phyloP scores from a whole-genome alignment of 2,797 vertebrate genomes.

The Kryptolebias ocellatus region DNA sequence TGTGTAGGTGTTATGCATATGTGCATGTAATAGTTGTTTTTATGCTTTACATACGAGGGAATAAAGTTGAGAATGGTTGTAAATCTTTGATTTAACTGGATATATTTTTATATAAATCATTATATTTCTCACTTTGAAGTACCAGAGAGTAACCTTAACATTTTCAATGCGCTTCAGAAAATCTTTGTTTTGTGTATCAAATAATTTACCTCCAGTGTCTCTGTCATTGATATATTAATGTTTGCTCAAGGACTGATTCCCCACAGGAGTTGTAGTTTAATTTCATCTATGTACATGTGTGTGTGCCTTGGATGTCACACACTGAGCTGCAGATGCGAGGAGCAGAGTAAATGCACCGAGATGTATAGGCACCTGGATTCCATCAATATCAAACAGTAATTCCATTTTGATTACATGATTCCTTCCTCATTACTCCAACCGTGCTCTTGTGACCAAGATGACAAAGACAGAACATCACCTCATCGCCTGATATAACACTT shows the following conservation, averaged over 20 bases:
- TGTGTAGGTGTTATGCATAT: constrained; percentile 30
- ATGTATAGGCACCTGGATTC: constrained; percentile 31
- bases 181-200: not conserved
- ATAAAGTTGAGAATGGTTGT: not conserved
- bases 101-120: too few relatives aligned
- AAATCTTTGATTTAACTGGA: not conserved
- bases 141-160: not conserved
- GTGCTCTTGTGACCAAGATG: constrained; percentile 28
- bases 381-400: constrained; percentile 60
- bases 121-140: not conserved
- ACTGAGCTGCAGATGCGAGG: constrained; percentile 1
- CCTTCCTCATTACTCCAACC: constrained; percentile 45
- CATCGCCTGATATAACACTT: constrained; percentile 20
- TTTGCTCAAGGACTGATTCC: constrained; percentile 1
- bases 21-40: constrained; percentile 3
- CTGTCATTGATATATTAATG: constrained; percentile 19
- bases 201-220: not conserved
- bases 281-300: constrained; percentile 6
- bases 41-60: not conserved
- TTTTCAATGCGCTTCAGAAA: not conserved
- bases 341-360: not conserved
- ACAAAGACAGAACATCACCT: constrained; percentile 51
- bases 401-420: constrained; percentile 67
- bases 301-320: not conserved
- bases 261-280: constrained; percentile 11